Evolutionary conservation across 2,888 invertebrate species (phyloP).

Genomic region (Axea sp.): DNA sequence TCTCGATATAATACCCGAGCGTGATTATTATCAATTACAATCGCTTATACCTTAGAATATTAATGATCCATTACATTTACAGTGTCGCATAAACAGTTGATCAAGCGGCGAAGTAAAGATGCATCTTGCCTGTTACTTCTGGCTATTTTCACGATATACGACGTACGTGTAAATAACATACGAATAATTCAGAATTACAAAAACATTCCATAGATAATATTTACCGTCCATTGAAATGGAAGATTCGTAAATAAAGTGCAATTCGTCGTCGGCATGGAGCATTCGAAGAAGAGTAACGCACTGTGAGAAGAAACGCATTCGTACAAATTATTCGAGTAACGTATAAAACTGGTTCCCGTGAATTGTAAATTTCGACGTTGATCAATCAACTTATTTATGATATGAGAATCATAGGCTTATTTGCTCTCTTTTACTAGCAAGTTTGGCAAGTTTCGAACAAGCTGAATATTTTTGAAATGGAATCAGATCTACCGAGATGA

Average conservation of each 20-base stretch:
- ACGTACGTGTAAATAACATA: slow-evolving; percentile 47
- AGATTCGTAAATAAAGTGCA: slow-evolving; percentile 50
- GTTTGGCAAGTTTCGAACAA: slow-evolving; percentile 46
- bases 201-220: slow-evolving; percentile 47
- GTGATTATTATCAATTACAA: slow-evolving; percentile 56
- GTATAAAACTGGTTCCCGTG: slow-evolving; percentile 42
- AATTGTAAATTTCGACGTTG: slow-evolving; percentile 47
- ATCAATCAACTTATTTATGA: slow-evolving; percentile 52
- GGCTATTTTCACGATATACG: slow-evolving; percentile 52
- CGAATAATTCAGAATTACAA: slow-evolving; percentile 54
- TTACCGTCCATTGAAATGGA: slow-evolving; percentile 46
- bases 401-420: slow-evolving; percentile 36
- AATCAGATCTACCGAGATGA: slow-evolving; percentile 43
- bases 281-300: slow-evolving; percentile 2
- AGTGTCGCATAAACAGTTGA: slow-evolving; percentile 47
- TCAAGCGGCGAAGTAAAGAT: slow-evolving; percentile 49
- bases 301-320: slow-evolving; percentile 35
- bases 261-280: slow-evolving; percentile 29
- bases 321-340: slow-evolving; percentile 48
- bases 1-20: slow-evolving; percentile 39
- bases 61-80: slow-evolving; percentile 46
- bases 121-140: slow-evolving; percentile 33
- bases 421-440: slow-evolving; percentile 40
- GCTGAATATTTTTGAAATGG: slow-evolving; percentile 26
- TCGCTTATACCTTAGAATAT: slow-evolving; percentile 50